Evolutionary conservation across 2,113 vertebrate genomes (phyloP), one percentile per base, ranked within the genome.

Genomic region (Antechinus flavipes): DNA sequence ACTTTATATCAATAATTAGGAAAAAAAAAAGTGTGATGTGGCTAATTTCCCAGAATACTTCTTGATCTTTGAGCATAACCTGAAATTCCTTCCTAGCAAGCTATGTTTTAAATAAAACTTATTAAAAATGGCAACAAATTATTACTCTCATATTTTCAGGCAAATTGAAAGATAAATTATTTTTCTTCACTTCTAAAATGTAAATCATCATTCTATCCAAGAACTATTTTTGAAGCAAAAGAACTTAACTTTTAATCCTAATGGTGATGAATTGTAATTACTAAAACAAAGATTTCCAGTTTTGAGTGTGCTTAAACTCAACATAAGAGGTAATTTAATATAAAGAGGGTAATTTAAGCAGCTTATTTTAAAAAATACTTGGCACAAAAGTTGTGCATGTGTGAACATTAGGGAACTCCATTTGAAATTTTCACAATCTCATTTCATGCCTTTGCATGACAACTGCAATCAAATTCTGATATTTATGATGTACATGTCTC

Each of bases 71-170:
- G 55, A 68, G 58, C 8, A 27, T 58, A 58, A 58, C 8, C 6
- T 58, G 56, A 27, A 9, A 58, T 27, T 58, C 27, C 55, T 10
- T 19, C 14, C 22, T 14, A 96, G 10, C 35, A 1, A 91, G 35
- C 50, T 96, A 93, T 50, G 76, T 93, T 84, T 35, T 52, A 93
- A 93, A 76, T 50, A 95, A 25, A 91, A n/a, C 25, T 52, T 94
- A 97, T 90, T 76, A 9, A 46, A 55, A 52, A 92, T 2, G 0
- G 55, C 3, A 61, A 1, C 25, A 49, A 26, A 8, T 24, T 58
- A 42, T n/a, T 49, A 54, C 35, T 58, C 26, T 91, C 49, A 95
- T 89, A 19, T 25, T 92, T 92, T 3, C 5, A 93, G 10, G 25
- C 5, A 84, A 7, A 92, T 61, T 26, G 47, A 61, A 76, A 96